A percentile compares a stretch with the other conserved stretches of the same genome.
Conservation (phyloP, 1,140 invertebrate species). For the Saccostrea echinata region DNA sequence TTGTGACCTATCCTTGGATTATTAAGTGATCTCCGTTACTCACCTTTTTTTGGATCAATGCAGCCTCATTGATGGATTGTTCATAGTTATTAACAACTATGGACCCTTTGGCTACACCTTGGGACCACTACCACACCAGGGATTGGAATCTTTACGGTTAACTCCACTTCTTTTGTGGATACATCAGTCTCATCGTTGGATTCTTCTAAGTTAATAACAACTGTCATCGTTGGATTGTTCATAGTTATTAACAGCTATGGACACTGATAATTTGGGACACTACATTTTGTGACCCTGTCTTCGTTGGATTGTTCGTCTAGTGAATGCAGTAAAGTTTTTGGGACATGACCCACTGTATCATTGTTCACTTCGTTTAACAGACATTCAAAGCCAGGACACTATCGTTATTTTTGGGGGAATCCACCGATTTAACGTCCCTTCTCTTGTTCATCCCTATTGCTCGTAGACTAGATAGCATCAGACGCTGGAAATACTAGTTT, state of each 20-base stretch:
- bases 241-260: constrained; percentile 1
- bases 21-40: too few relatives aligned
- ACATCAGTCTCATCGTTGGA: neutral
- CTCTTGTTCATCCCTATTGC: constrained; percentile 12
- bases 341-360: constrained; percentile 9
- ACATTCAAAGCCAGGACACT: constrained; percentile 14
- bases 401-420: neutral
- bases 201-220: neutral
- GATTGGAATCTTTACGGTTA: too few relatives aligned
- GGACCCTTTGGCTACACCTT: neutral
- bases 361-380: neutral
- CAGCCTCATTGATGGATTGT: neutral
- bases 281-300: neutral
- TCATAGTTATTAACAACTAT: constrained; percentile 35
- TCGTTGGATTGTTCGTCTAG: neutral
- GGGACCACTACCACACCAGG: neutral
- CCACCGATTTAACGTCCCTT: neutral
- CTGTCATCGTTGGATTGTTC: neutral
- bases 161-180: neutral
- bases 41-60: neutral
- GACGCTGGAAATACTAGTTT: neutral
- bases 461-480: constrained; percentile 31
- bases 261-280: neutral
- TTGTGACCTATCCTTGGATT: too few relatives aligned
- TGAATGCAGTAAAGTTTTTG: neutral